Evolutionary conservation across 2,797 vertebrate genomes (phyloP), one percentile per base, ranked within the genome.

Genomic region (Simalia tracyae): DNA sequence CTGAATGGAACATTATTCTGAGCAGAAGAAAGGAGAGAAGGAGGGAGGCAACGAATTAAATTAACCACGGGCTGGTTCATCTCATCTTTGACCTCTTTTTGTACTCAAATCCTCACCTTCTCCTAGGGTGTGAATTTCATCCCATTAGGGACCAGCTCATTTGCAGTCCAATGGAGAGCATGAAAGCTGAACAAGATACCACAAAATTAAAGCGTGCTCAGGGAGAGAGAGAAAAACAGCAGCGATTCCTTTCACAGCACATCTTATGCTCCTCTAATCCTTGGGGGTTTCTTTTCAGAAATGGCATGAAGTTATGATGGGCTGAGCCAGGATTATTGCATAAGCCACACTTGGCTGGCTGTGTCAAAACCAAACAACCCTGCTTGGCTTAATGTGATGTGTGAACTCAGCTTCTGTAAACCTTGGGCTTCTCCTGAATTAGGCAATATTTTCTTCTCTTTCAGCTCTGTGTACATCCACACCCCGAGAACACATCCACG

Each of bases 151-250:
- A 56, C 5, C 0, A 0, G 24, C 89, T 86, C 87, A 36, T 54
- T 0, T 1, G 12, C 31, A 88, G 90, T 28, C 17, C 0, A 0
- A 7, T 72, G 1, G 61, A 66, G 86, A 24, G 84, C 8, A 0
- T 2, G 85, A 0, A 11, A 28, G 9, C 19, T 0, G 60, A 0
- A 0, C 28, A 68, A 92, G 85, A 26, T 3, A 56, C 66, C 59
- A 87, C 81, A 57, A 17, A 76, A 91, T 28, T 66, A 36, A 92
- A 42, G 36, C 0, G 0, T 60, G 59, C 36, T 36, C 3, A 2
- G n/a, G 8, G 66, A 11, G 86, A 12, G 54, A 86, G 0, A 1
- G 0, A 6, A n/a, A 28, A 10, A 36, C 6, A 31, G 84, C 0
- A 11, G 42, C 0, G 1, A 57, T 84, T 11, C 15, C 0, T 0